A percentile compares a stretch with the other conserved stretches of the same genome.
Evolutionary conservation across 2,888 invertebrate genomes (phyloP).

Genomic region (Drosophila flavopinicola): DNA sequence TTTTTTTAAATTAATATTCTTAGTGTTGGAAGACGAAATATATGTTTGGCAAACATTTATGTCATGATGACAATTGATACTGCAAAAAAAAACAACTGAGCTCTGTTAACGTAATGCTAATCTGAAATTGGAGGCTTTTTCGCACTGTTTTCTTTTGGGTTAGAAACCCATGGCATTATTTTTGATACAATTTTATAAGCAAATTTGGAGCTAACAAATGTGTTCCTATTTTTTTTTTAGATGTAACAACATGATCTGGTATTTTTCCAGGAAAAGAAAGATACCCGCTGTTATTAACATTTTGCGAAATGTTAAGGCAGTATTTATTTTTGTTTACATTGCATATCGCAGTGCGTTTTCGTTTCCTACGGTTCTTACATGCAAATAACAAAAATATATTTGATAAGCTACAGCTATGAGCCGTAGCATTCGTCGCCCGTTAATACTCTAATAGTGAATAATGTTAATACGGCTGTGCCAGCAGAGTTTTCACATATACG

Average conservation of each 20-base stretch:
- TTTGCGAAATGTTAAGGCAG: not conserved
- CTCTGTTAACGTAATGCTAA: not conserved
- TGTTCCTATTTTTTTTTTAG: too few relatives aligned
- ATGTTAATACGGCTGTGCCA: constrained; percentile 71
- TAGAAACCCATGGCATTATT: not conserved
- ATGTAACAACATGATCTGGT: not conserved
- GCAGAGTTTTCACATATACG: constrained; percentile 67
- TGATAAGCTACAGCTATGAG: constrained; percentile 24
- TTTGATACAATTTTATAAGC: not conserved
- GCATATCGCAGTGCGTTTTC: constrained; percentile 1
- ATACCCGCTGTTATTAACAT: not conserved
- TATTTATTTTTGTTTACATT: not conserved
- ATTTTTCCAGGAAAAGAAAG: too few relatives aligned
- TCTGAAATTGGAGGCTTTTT: not conserved
- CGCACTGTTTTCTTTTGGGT: not conserved
- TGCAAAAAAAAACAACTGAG: constrained; percentile 4
- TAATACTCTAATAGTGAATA: constrained; percentile 32
- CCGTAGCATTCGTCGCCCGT: constrained; percentile 9
- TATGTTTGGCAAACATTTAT: too few relatives aligned
- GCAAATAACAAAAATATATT: not conserved
- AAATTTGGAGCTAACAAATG: not conserved
- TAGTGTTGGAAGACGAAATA: too few relatives aligned
- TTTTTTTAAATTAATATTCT: too few relatives aligned
- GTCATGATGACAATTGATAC: not conserved
- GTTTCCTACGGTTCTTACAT: not conserved